These are phyloP conservation scores for Biston stratarius DNA, from an alignment of 2,888 invertebrate genomes.

Conservation along the genomic window DNA sequence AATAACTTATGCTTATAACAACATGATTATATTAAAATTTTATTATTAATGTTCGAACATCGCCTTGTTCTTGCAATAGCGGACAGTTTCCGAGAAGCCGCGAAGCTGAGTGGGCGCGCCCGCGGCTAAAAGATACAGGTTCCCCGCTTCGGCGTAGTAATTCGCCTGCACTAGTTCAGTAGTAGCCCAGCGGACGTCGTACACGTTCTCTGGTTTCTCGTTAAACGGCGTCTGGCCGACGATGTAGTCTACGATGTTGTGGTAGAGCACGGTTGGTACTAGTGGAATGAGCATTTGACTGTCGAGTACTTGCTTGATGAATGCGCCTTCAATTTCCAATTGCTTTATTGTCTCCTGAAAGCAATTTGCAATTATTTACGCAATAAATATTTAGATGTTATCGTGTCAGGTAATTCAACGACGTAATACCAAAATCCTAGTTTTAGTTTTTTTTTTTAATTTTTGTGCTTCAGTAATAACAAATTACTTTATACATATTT, in stretches of 20 bases:
- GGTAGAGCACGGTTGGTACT: conserved; percentile 70
- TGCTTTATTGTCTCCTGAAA: conserved; percentile 64
- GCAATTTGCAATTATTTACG: neutral
- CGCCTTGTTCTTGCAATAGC: conserved; percentile 61
- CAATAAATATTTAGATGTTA: neutral
- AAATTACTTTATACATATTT: neutral
- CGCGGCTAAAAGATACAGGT: conserved; percentile 62
- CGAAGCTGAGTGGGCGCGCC: conserved; percentile 69
- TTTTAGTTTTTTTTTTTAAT: no score
- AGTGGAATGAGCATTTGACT: conserved; percentile 69
- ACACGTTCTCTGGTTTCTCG: conserved; percentile 48
- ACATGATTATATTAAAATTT: neutral
- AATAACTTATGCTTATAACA: conserved; percentile 37
- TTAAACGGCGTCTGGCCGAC: conserved; percentile 49
- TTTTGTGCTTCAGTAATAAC: no score
- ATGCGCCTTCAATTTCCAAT: conserved; percentile 66
- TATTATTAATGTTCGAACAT: conserved; percentile 33
- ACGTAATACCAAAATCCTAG: no score
- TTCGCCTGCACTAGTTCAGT: conserved; percentile 63
- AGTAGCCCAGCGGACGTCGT: conserved; percentile 68
- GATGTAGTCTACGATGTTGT: conserved; percentile 65
- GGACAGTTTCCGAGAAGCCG: conserved; percentile 71
- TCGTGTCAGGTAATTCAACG: neutral
- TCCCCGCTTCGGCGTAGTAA: conserved; percentile 74
- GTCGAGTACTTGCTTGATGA: conserved; percentile 73